Evolutionary conservation across 2,113 vertebrate genomes (phyloP).

Genomic region (Poicephalus gulielmi): DNA sequence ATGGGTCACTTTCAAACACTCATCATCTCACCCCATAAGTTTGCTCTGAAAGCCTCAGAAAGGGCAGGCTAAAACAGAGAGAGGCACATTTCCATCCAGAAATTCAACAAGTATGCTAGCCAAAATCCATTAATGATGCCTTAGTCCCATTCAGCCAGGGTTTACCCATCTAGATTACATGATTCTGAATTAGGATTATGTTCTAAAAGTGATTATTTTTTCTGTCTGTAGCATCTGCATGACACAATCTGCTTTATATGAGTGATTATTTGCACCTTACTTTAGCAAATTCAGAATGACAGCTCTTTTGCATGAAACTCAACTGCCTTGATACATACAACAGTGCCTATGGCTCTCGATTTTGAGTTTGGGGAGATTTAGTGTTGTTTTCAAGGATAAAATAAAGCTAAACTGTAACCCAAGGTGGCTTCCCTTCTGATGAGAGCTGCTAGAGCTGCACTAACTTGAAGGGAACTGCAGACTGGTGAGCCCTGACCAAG

Average conservation of each 20-base stretch:
- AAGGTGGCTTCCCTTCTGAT: background rate
- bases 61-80: background rate
- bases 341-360: rapidly evolving
- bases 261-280: background rate
- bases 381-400: background rate
- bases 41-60: background rate
- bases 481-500: background rate
- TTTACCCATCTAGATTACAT: background rate
- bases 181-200: background rate
- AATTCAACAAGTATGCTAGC: background rate
- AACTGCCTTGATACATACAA: background rate
- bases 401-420: background rate
- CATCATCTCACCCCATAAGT: background rate
- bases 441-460: background rate
- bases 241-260: background rate
- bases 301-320: background rate
- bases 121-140: background rate
- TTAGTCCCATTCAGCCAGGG: background rate
- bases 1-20: constrained; percentile 1
- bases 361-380: background rate
- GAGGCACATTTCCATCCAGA: background rate
- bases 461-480: background rate
- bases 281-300: background rate
- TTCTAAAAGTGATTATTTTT: background rate
- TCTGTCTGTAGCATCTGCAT: background rate